Percentiles rank a stretch among this genome's conserved stretches.
Evolutionary conservation across 2,113 vertebrate genomes (phyloP).

Genomic region (Ciconia boyciana): DNA sequence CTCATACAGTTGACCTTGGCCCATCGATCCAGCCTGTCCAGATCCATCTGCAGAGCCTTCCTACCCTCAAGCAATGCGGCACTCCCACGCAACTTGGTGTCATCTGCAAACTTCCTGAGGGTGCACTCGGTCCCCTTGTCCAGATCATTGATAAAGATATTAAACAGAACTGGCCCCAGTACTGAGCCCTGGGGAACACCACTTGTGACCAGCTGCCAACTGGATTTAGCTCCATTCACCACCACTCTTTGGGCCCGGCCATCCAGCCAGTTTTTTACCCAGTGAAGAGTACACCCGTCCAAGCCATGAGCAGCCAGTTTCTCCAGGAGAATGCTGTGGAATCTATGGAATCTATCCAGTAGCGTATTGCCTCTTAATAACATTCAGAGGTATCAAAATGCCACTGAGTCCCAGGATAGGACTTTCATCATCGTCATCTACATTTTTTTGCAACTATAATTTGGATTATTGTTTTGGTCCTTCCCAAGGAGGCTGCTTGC

Average conservation of each 20-base stretch:
- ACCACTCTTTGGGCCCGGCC: no score
- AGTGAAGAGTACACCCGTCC: background rate
- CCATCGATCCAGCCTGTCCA: background rate
- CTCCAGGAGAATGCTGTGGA: background rate
- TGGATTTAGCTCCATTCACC: background rate
- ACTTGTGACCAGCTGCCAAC: background rate
- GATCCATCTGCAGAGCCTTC: background rate
- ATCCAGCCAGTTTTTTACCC: background rate
- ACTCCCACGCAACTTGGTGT: background rate
- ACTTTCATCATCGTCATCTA: background rate
- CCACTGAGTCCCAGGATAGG: background rate
- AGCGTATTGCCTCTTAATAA: background rate
- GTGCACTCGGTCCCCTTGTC: background rate
- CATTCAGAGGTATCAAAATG: background rate
- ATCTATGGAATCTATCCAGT: background rate
- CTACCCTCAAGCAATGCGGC: background rate
- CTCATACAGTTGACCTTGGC: no score
- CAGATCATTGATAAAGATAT: background rate
- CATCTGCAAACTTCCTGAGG: background rate
- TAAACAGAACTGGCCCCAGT: background rate
- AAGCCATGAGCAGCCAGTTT: background rate
- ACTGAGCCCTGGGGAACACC: background rate
- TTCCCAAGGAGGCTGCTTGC: background rate
- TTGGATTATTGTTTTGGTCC: background rate
- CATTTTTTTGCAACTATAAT: background rate